Percentiles rank a stretch among this genome's conserved stretches.
Evolutionary conservation across 2,797 vertebrate genomes (phyloP).

Genomic region (Leuciscus waleckii): DNA sequence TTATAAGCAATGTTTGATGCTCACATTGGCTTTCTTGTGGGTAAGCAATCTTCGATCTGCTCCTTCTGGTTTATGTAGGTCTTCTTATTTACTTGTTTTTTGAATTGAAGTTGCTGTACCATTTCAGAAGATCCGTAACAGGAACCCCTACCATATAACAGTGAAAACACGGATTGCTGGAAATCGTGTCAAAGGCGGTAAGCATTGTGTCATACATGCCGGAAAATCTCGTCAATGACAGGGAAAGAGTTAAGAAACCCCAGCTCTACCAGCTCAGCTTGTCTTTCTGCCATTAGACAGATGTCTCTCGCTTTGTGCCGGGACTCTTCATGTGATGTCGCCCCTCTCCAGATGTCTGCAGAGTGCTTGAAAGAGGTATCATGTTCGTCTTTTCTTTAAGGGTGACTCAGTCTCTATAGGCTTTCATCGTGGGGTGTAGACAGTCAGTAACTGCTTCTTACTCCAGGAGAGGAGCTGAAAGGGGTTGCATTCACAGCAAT

Average conservation of each 20-base stretch:
- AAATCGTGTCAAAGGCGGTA: not conserved
- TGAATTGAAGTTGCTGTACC: not conserved
- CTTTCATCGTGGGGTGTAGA: constrained; percentile 44
- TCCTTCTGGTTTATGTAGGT: not conserved
- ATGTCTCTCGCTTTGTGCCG: constrained; percentile 10
- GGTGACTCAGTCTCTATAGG: constrained; percentile 44
- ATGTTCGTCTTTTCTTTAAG: constrained; percentile 50
- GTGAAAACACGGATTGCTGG: not conserved
- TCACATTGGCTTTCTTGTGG: no score
- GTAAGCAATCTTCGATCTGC: no score
- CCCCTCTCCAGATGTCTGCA: constrained; percentile 38
- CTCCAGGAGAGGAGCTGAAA: constrained; percentile 49
- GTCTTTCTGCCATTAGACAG: constrained; percentile 23
- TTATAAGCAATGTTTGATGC: no score
- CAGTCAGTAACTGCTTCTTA: constrained; percentile 49
- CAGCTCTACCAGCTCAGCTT: not conserved
- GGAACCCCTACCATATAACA: not conserved
- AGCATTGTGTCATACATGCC: not conserved
- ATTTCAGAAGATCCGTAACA: not conserved
- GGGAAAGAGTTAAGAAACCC: not conserved
- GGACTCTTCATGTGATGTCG: constrained; percentile 35
- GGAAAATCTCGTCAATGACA: not conserved
- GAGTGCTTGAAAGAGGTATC: constrained; percentile 48
- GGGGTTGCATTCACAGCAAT: constrained; percentile 40
- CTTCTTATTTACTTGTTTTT: not conserved